Evolutionary conservation across 2,888 invertebrate genomes (phyloP).

Genomic region (Conomelus anceps): DNA sequence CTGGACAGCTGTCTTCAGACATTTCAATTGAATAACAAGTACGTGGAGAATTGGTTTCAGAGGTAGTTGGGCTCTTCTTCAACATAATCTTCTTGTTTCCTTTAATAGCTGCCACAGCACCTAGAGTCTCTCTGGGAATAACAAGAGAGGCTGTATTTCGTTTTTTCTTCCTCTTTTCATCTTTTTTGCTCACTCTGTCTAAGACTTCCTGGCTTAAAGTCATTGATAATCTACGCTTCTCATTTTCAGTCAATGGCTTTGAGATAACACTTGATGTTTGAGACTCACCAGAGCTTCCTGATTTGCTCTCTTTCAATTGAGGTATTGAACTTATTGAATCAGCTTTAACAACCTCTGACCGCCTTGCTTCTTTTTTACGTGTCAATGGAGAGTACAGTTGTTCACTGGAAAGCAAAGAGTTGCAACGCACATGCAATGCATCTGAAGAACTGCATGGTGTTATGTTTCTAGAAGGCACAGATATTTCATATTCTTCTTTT

Average conservation of each 20-base stretch:
- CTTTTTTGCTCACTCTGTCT: constrained; percentile 52
- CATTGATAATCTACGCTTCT: constrained; percentile 65
- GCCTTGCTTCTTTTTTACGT: constrained; percentile 41
- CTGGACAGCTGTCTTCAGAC: constrained; percentile 40
- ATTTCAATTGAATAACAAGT: constrained; percentile 47
- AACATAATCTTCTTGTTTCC: constrained; percentile 39
- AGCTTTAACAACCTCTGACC: constrained; percentile 47
- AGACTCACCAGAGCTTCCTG: constrained; percentile 18
- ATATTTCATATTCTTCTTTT: constrained; percentile 53
- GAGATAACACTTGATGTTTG: constrained; percentile 19
- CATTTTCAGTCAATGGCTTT: constrained; percentile 53
- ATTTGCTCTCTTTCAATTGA: constrained; percentile 26
- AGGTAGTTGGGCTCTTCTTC: constrained; percentile 34
- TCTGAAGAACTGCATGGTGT: constrained; percentile 34
- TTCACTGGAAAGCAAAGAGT: constrained; percentile 41
- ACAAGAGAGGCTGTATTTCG: constrained; percentile 36
- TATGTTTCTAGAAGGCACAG: constrained; percentile 44
- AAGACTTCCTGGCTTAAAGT: constrained; percentile 66
- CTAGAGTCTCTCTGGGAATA: constrained; percentile 50
- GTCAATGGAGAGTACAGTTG: constrained; percentile 37
- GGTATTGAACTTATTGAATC: constrained; percentile 52
- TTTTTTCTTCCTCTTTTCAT: constrained; percentile 42
- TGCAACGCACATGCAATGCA: constrained; percentile 43
- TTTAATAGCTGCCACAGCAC: constrained; percentile 52
- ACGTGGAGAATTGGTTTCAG: constrained; percentile 43